Evolutionary conservation across 2,888 invertebrate genomes (phyloP).

Genomic region (Troglohyphantes excavatus): DNA sequence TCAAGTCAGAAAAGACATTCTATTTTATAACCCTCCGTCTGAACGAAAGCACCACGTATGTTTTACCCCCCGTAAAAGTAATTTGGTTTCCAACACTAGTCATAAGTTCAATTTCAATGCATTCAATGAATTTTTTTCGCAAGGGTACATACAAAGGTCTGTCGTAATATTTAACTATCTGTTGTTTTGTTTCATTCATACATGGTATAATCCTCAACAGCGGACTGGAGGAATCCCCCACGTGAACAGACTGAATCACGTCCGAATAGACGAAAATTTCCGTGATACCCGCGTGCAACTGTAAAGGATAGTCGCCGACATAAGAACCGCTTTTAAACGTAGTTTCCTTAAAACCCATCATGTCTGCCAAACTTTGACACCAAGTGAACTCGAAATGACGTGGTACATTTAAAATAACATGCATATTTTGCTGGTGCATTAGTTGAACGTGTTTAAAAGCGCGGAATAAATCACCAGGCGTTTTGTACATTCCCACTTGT

Average conservation of each 20-base stretch:
- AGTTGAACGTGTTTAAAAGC: constrained; percentile 8
- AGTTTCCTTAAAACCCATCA: constrained; percentile 1
- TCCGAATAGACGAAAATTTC: constrained; percentile 62
- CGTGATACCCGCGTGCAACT: constrained; percentile 32
- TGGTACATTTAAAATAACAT: background rate
- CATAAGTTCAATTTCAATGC: constrained; percentile 29
- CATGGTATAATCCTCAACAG: constrained; percentile 55
- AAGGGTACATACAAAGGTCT: constrained; percentile 27
- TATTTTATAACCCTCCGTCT: constrained; percentile 27
- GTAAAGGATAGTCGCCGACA: constrained; percentile 22
- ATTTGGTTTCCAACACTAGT: constrained; percentile 33
- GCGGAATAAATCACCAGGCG: background rate
- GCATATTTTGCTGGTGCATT: constrained; percentile 15
- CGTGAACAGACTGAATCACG: constrained; percentile 31
- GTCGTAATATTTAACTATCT: constrained; percentile 46
- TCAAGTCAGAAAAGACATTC: fast-evolving
- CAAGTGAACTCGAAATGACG: too few species aligned
- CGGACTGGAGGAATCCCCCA: constrained; percentile 36
- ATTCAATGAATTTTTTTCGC: constrained; percentile 29
- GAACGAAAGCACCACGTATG: constrained; percentile 15
- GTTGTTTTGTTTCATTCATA: constrained; percentile 43
- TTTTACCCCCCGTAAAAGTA: constrained; percentile 14
- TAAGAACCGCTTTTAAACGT: constrained; percentile 9
- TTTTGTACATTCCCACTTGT: constrained; percentile 32
- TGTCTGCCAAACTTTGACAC: constrained; percentile 40